Conservation (phyloP, 2,797 vertebrate species). For the Amblyraja radiata region DNA sequence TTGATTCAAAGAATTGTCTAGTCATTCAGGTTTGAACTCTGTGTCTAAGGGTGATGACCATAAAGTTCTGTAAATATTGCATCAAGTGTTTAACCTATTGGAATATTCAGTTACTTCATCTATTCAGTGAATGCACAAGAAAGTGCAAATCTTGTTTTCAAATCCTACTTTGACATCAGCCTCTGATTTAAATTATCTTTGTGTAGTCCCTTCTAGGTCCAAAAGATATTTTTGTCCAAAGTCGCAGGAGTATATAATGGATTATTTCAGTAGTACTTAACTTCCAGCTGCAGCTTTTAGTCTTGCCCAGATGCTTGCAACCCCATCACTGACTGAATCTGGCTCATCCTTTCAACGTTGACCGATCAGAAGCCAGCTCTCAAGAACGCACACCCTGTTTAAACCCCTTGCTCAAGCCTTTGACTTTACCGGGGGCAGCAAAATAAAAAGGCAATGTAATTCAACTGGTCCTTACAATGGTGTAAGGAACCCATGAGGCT, state of each 20-base stretch:
- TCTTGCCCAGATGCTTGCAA: neutral
- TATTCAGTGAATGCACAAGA: neutral
- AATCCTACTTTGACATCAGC: neutral
- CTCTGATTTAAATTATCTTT: neutral
- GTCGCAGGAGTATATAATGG: neutral
- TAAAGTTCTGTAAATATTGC: neutral
- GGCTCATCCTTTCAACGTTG: neutral
- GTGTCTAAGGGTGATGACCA: neutral
- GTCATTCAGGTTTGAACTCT: neutral
- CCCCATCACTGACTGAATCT: neutral
- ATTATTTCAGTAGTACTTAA: neutral
- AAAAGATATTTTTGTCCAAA: neutral
- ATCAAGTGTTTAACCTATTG: neutral
- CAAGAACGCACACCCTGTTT: neutral
- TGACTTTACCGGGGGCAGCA: neutral
- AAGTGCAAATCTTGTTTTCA: neutral
- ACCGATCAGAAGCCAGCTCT: neutral
- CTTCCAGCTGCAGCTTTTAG: neutral
- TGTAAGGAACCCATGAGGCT: neutral
- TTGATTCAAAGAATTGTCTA: neutral
- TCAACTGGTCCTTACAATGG: neutral
- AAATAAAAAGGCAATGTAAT: neutral
- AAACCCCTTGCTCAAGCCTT: neutral
- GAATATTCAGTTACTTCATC: neutral
- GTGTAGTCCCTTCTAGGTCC: neutral